Base-by-base conservation (phyloP, 2,888 invertebrate species). In the Eupithecia tripunctaria region DNA sequence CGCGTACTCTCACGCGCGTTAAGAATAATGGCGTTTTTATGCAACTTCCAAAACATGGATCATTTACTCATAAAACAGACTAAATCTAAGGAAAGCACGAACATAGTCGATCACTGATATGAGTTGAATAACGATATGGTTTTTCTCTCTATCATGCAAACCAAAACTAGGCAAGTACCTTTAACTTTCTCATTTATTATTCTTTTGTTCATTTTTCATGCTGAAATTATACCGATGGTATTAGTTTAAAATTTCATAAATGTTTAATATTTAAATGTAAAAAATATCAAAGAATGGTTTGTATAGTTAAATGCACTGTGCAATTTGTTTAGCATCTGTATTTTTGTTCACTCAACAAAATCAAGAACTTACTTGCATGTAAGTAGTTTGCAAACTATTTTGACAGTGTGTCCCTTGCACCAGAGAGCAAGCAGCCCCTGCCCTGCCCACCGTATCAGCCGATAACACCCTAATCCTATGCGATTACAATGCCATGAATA, bases 401-500 rank as follows among this genome's bases (percentile, higher is more conserved):
- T 15, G n/a, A 0, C 83, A 5, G 82, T 90, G 75, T 87, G 86
- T 88, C 82, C 59, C n/a, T n/a, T 29, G 51, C 77, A 80, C 82
- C 77, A 72, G 76, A 59, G 27, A 41, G 25, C 21, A 59, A 60
- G 60, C 72, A 56, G 74, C 79, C 78, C 68, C 65, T 66, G 62
- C 43, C 79, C 84, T 77, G 83, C 89, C 90, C 88, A 85, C 84
- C 82, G 82, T 87, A 92, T 88, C 87, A 85, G 85, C 84, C 85
- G 82, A 90, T 91, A 89, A 89, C 88, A 89, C 92, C 90, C 89
- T 89, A 93, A 93, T 91, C 92, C 91, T 88, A 81, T 85, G 86
- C 83, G 89, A 91, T 91, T 86, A 94, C 91, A 89, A 89, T 85
- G 77, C 85, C 80, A 77, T 82, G 77, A 78, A 78, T 72, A 62